Percentiles rank a stretch among this genome's conserved stretches.
These are phyloP conservation scores for Lepetodrilus schrolli DNA, from an alignment of 2,888 invertebrate species.

Conservation along the genomic window DNA sequence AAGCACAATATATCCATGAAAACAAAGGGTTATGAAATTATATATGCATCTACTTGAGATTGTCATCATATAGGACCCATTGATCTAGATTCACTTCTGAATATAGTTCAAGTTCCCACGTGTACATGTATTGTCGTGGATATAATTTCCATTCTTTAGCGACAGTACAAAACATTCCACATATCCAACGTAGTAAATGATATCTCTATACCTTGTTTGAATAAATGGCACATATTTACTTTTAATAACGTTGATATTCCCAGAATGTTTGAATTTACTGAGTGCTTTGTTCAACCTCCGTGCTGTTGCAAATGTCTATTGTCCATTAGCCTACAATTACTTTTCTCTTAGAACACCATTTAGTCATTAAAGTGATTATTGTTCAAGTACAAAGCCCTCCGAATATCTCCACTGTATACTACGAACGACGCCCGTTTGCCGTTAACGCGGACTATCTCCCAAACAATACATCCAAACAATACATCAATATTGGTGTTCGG, in stretches of 20 bases:
- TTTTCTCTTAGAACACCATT: neutral
- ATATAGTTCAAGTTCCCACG: no score
- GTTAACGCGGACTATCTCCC: neutral
- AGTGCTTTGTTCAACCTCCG: neutral
- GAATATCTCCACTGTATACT: neutral
- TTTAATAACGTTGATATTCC: neutral
- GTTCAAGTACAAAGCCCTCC: neutral
- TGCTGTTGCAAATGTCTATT: neutral
- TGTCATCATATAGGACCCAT: no score
- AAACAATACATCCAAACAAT: neutral
- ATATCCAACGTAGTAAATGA: neutral
- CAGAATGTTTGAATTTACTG: neutral
- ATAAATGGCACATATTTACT: neutral
- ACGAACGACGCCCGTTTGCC: neutral
- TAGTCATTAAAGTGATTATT: constrained; percentile 26
- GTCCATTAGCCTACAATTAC: neutral
- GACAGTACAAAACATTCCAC: no score
- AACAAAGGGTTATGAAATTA: no score
- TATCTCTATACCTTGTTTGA: no score
- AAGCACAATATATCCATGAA: no score
- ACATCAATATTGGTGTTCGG: constrained; percentile 9
- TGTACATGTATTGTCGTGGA: no score
- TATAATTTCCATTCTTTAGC: no score
- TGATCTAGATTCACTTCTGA: no score
- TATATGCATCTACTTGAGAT: no score